A percentile compares a stretch with the other conserved stretches of the same genome.
phyloP scores from a whole-genome alignment of 2,113 vertebrate species.

The Polypterus bichir region DNA sequence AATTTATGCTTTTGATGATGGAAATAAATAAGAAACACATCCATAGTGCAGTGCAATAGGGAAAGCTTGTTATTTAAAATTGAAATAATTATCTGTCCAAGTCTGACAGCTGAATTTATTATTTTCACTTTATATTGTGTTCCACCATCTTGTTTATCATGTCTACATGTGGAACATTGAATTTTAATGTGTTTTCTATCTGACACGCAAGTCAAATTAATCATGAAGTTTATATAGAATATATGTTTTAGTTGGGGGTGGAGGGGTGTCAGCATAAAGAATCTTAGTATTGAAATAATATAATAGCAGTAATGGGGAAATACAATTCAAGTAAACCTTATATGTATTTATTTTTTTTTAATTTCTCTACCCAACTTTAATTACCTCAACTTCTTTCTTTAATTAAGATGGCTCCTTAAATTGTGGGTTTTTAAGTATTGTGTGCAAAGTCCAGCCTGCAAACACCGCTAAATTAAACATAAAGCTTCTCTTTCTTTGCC shows the following conservation, averaged over 20 bases:
- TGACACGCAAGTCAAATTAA: too few relatives aligned
- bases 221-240: too few relatives aligned
- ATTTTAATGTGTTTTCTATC: too few relatives aligned
- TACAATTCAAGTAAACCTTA: too few relatives aligned
- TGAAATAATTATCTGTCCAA: neutral
- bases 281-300: too few relatives aligned
- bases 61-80: neutral
- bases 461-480: slow-evolving; percentile 36
- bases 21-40: neutral
- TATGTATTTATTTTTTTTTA: too few relatives aligned
- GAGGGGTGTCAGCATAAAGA: too few relatives aligned
- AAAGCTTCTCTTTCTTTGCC: slow-evolving; percentile 35
- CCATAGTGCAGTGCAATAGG: neutral
- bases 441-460: slow-evolving; percentile 22
- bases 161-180: neutral
- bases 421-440: slow-evolving; percentile 13
- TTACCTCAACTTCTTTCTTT: too few relatives aligned
- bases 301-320: too few relatives aligned
- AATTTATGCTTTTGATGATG: slow-evolving; percentile 3
- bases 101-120: slow-evolving; percentile 2
- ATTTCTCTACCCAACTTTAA: too few relatives aligned
- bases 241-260: too few relatives aligned
- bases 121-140: neutral
- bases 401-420: slow-evolving; percentile 20
- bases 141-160: neutral